Evolutionary conservation across 2,797 vertebrate genomes (phyloP).

Genomic region (Aeoliscus strigatus): DNA sequence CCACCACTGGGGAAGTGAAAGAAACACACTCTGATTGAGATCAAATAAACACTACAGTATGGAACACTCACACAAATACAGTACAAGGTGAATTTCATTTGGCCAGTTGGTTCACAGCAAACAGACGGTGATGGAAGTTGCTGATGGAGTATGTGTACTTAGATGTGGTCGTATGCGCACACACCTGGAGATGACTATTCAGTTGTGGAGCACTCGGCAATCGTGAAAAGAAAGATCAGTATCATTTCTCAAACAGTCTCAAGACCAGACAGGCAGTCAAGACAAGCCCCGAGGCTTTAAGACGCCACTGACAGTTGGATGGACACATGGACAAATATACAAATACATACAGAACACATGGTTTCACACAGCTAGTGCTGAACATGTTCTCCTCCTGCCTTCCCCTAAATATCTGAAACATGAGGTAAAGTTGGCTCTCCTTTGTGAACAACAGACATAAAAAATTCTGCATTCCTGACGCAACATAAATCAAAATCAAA

Average conservation of each 20-base stretch:
- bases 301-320: constrained; percentile 39
- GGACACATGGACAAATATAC: constrained; percentile 40
- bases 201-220: constrained; percentile 43
- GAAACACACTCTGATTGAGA: constrained; percentile 35
- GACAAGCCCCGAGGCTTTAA: constrained; percentile 28
- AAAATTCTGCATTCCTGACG: constrained; percentile 62
- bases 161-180: constrained; percentile 15
- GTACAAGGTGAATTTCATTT: constrained; percentile 9
- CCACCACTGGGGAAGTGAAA: constrained; percentile 44
- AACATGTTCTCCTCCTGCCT: constrained; percentile 37
- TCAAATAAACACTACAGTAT: constrained; percentile 40
- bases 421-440: constrained; percentile 62
- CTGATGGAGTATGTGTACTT: constrained; percentile 25
- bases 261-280: constrained; percentile 19
- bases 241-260: constrained; percentile 34
- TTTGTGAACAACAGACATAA: constrained; percentile 55
- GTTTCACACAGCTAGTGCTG: constrained; percentile 35
- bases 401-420: constrained; percentile 47
- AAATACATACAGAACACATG: constrained; percentile 52
- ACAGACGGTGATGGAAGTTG: constrained; percentile 17
- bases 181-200: constrained; percentile 23
- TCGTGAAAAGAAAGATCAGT: constrained; percentile 53
- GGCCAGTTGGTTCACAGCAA: constrained; percentile 20
- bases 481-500: constrained; percentile 66
- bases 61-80: constrained; percentile 26